A percentile compares a stretch with the other conserved stretches of the same genome.
Conservation (phyloP, 2,113 vertebrate genomes). For the Himantopus leucocephalus region DNA sequence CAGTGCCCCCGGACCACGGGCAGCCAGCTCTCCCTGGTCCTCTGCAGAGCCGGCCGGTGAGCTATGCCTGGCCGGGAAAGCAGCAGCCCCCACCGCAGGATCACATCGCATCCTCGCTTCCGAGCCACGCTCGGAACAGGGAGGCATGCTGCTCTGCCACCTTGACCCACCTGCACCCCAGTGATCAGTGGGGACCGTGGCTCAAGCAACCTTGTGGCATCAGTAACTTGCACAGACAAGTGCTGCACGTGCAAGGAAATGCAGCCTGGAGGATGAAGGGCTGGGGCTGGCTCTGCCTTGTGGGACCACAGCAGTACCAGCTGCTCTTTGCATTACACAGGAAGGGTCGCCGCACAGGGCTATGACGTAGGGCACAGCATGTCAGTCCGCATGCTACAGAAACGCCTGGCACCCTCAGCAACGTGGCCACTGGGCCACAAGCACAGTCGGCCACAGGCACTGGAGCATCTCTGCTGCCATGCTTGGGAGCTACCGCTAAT, state of each 20-base stretch:
- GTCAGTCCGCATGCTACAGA: not conserved
- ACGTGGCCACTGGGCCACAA: fast-evolving
- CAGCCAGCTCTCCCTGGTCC: not conserved
- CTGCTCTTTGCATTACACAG: not conserved
- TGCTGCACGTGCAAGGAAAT: fast-evolving
- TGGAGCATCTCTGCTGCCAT: fast-evolving
- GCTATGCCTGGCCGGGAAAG: not conserved
- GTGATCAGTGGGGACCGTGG: fast-evolving
- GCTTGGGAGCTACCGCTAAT: not conserved
- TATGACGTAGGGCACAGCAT: not conserved
- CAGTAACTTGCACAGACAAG: not conserved
- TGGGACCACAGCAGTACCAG: fast-evolving
- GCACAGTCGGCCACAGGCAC: not conserved
- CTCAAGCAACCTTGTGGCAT: not conserved
- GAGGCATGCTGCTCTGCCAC: not conserved
- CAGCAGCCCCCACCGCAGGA: not conserved
- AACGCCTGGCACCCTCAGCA: not conserved
- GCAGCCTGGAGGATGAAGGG: not conserved
- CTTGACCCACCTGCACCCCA: not conserved
- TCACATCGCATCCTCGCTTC: fast-evolving
- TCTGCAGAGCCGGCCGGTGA: fast-evolving
- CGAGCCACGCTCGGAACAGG: fast-evolving
- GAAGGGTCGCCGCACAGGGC: not conserved
- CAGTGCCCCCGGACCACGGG: fast-evolving
- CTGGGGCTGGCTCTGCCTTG: fast-evolving